Evolutionary conservation across 92 coral and sea anemone species (phyloP).

Genomic region (Epizoanthus illoricatus): DNA sequence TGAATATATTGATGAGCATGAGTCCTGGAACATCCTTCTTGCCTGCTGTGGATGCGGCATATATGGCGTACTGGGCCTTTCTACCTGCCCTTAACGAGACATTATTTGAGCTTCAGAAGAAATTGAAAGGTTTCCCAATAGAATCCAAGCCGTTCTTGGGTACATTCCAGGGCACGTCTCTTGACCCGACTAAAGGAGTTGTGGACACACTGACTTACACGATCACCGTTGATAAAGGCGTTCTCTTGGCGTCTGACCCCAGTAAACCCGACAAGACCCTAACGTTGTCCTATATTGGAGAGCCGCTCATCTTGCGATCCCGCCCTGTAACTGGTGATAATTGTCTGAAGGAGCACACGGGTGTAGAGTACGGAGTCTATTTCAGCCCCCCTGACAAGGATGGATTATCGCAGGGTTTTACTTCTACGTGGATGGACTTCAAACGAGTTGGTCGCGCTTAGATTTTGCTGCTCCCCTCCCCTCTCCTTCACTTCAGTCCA

Average conservation of each 20-base stretch:
- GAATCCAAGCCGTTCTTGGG: slow-evolving; percentile 57
- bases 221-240: slow-evolving; percentile 32
- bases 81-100: slow-evolving; percentile 65
- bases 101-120: slow-evolving; percentile 42
- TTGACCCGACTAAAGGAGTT: slow-evolving; percentile 40
- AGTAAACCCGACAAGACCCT: slow-evolving; percentile 12
- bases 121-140: slow-evolving; percentile 44
- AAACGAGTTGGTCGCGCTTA: slow-evolving; percentile 1
- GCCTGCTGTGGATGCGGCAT: slow-evolving; percentile 45
- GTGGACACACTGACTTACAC: slow-evolving; percentile 7
- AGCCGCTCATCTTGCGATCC: slow-evolving; percentile 50
- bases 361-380: slow-evolving; percentile 42
- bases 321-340: background rate
- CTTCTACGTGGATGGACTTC: slow-evolving; percentile 44
- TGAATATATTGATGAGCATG: slow-evolving; percentile 52
- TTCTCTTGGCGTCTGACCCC: slow-evolving; percentile 28
- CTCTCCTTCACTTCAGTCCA: too few relatives aligned
- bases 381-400: slow-evolving; percentile 54
- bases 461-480: background rate
- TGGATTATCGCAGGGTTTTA: slow-evolving; percentile 60
- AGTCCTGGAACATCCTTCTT: slow-evolving; percentile 49
- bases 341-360: slow-evolving; percentile 44
- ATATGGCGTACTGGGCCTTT: slow-evolving; percentile 45
- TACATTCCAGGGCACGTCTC: slow-evolving; percentile 40
- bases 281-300: slow-evolving; percentile 45